Evolutionary conservation across 2,113 vertebrate species (phyloP), one percentile per base, ranked within the genome.

Genomic region (Brienomyrus longianalis): DNA sequence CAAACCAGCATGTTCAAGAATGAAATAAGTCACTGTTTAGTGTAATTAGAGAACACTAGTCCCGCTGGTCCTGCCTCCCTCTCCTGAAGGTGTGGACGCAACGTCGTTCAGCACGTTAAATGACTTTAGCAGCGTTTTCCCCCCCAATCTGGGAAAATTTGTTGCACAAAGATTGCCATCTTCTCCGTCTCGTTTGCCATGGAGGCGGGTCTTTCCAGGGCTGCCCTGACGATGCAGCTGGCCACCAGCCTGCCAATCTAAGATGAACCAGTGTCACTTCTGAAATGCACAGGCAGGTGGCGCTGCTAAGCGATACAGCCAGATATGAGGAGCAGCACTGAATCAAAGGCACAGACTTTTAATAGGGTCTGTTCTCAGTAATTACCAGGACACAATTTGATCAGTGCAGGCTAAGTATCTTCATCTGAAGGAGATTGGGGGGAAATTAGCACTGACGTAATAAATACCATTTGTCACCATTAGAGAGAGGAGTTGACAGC

Each of bases 381-480:
- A 98, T 98, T 98, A 98, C 94, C 95, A 95, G 90, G 92, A 97
- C 96, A 97, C 95, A 97, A 97, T 97, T 97, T 97, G 97, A 98
- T 98, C 97, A 97, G 96, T 89, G 91, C 95, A 66, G 95, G 96
- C 96, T 97, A 98, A 98, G 96, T 96, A 97, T 98, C 97, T 98
- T 97, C 96, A 97, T 98, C 96, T 96, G 96, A 97, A 96, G 95
- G 94, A 96, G 96, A 97, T 96, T 93, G 89, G 93, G 95, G 95
- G 96, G 96, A 96, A 97, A 97, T 98, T 97, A 98, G 97, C 96
- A 94, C 97, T 97, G 96, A 97, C 97, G 97, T 97, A 97, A 96
- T 97, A 98, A 98, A 97, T 95, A 95, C 96, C 96, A 97, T 98
- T 97, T 97, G 97, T 98, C 98, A 97, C 97, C 93, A 95, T 97